These are phyloP conservation scores for Ceratina australensis DNA, from an alignment of 1,140 invertebrate species.

Conservation along the genomic window DNA sequence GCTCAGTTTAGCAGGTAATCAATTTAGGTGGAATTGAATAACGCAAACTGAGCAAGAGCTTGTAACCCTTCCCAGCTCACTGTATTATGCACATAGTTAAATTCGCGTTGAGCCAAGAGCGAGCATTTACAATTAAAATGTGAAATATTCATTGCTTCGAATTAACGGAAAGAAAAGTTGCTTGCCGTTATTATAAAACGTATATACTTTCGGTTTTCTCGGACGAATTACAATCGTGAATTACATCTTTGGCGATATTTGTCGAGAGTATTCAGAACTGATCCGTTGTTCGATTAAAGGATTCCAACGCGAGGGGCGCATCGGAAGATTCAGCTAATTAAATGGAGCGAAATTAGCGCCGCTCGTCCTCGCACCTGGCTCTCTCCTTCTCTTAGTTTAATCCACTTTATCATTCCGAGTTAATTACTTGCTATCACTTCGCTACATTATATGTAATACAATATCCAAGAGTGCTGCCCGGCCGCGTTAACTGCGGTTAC, in stretches of 20 bases:
- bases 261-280: neutral
- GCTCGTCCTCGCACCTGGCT: neutral
- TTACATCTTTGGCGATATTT: neutral
- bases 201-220: too few relatives aligned
- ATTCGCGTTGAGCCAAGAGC: too few relatives aligned
- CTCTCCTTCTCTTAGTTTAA: neutral
- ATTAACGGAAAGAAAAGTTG: too few relatives aligned
- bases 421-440: constrained; percentile 26
- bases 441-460: constrained; percentile 28
- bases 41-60: too few relatives aligned
- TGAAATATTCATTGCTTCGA: too few relatives aligned
- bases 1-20: too few relatives aligned
- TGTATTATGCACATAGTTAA: too few relatives aligned
- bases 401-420: constrained; percentile 24
- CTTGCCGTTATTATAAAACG: too few relatives aligned
- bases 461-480: constrained; percentile 27
- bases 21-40: too few relatives aligned
- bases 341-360: neutral
- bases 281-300: neutral
- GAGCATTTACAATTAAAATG: too few relatives aligned
- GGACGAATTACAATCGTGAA: neutral
- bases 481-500: constrained; percentile 23
- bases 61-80: too few relatives aligned
- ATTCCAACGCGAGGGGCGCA: too few relatives aligned
- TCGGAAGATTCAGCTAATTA: constrained; percentile 21